Percentiles rank a stretch among this genome's conserved stretches.
Conservation (phyloP, 2,797 vertebrate genomes). For the Clamator glandarius region DNA sequence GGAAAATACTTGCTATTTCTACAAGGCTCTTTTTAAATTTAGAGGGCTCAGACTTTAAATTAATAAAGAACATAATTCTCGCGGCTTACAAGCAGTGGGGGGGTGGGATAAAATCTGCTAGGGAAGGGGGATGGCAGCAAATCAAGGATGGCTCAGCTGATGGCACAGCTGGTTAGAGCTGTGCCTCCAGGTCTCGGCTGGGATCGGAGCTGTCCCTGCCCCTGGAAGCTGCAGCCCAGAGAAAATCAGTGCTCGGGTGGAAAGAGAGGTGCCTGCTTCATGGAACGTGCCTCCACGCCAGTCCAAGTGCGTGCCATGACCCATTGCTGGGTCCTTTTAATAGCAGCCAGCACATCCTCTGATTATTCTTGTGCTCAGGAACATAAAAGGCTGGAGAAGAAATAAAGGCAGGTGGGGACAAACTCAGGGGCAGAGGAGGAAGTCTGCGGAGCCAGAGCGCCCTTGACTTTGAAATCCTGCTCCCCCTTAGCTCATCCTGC, state of each 20-base stretch:
- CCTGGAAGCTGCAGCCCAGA: background rate
- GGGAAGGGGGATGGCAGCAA: background rate
- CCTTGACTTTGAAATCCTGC: background rate
- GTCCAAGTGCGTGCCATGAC: fast-evolving
- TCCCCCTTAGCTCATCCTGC: background rate
- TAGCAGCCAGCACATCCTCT: fast-evolving
- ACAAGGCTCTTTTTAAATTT: background rate
- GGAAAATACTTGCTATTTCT: background rate
- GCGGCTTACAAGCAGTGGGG: background rate
- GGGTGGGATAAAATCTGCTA: background rate
- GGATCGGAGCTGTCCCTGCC: background rate
- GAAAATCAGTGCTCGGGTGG: background rate
- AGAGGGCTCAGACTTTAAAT: background rate
- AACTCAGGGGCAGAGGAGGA: background rate
- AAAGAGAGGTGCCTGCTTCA: background rate
- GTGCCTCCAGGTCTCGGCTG: background rate
- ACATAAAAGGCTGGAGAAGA: background rate
- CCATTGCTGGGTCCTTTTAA: background rate
- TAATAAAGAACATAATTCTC: background rate
- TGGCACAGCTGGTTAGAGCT: background rate
- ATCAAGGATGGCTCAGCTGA: background rate
- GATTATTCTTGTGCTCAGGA: background rate
- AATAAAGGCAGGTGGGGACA: background rate
- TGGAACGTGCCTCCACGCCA: no score
- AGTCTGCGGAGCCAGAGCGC: background rate